phyloP scores from a whole-genome alignment of 2,113 vertebrate species.

The Hydropotes inermis region DNA sequence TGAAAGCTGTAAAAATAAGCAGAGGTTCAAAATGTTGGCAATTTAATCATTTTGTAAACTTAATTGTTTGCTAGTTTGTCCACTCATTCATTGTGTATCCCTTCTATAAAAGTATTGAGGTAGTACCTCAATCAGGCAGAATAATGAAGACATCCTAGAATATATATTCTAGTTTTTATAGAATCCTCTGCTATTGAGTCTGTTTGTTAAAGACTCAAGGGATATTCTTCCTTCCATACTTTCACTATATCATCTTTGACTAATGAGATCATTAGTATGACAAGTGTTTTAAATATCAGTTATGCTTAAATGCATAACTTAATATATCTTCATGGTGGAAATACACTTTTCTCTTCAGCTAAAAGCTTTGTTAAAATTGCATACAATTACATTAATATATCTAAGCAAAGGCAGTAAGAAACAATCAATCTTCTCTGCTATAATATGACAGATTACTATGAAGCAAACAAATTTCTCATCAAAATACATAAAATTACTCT shows the following conservation, averaged over 20 bases:
- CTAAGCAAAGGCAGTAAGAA: background rate
- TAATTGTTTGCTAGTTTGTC: background rate
- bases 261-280: conserved; percentile 68
- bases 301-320: conserved; percentile 48
- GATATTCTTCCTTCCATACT: conserved; percentile 54
- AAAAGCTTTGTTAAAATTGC: conserved; percentile 57
- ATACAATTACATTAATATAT: conserved; percentile 27
- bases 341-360: conserved; percentile 35
- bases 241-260: conserved; percentile 69
- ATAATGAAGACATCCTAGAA: background rate
- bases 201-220: conserved; percentile 22
- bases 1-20: background rate
- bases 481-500: conserved; percentile 58
- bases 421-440: background rate
- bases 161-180: background rate
- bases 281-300: conserved; percentile 66
- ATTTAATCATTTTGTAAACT: background rate
- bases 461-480: conserved; percentile 52
- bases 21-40: background rate
- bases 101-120: background rate
- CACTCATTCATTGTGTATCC: background rate
- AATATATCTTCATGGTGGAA: conserved; percentile 46
- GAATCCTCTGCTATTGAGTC: background rate
- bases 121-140: background rate
- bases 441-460: conserved; percentile 13